Percentiles rank a stretch among this genome's conserved stretches.
Evolutionary conservation across 2,113 vertebrate genomes (phyloP).

Genomic region (Anser cygnoides): DNA sequence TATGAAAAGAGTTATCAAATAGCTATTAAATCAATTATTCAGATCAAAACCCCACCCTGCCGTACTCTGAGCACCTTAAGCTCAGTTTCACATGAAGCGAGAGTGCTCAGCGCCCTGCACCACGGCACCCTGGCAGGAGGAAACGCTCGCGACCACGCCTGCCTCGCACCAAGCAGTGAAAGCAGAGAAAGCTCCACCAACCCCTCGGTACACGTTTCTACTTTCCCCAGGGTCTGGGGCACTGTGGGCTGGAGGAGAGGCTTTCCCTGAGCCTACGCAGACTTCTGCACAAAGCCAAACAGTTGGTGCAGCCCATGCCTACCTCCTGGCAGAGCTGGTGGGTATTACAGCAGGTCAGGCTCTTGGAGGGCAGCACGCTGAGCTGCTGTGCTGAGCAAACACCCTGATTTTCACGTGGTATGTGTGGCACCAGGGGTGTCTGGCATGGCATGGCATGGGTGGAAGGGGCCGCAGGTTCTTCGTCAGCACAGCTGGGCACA

Average conservation of each 20-base stretch:
- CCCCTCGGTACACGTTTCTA: neutral
- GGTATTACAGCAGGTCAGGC: neutral
- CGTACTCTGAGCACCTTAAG: neutral
- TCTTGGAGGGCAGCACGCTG: neutral
- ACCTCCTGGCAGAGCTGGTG: neutral
- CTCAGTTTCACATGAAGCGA: neutral
- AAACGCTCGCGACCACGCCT: neutral
- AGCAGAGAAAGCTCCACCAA: neutral
- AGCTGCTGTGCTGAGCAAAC: neutral
- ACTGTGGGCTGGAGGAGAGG: neutral
- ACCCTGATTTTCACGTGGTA: neutral
- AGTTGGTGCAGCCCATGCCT: no score
- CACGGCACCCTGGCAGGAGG: neutral
- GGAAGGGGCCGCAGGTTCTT: neutral
- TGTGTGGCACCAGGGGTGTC: neutral
- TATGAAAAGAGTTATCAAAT: neutral
- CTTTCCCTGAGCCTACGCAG: neutral
- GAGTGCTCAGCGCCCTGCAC: neutral
- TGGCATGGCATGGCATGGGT: neutral
- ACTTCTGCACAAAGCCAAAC: neutral
- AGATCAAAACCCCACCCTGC: neutral
- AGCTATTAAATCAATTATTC: neutral
- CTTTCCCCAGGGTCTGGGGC: neutral
- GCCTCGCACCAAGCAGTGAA: neutral
- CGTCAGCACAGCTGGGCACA: accelerated